phyloP scores from a whole-genome alignment of 2,797 vertebrate genomes.

The Paedocypris micromegethes region DNA sequence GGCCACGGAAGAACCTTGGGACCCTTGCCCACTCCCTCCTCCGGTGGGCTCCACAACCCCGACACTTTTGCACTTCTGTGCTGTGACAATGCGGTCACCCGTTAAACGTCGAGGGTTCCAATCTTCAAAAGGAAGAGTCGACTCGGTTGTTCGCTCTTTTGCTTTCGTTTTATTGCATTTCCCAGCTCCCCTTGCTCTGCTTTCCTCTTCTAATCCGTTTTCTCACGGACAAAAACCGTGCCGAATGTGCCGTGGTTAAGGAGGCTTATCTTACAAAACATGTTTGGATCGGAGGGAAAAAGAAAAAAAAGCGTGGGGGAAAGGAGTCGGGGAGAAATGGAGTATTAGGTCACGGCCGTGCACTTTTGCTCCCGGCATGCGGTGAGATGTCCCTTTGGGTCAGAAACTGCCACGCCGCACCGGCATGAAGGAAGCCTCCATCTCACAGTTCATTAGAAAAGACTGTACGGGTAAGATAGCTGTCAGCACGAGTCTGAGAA shows the following conservation, averaged over 20 bases:
- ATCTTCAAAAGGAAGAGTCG: conserved; percentile 7
- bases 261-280: conserved; percentile 40
- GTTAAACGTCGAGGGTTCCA: not conserved
- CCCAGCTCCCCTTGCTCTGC: conserved; percentile 2
- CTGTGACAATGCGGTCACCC: not conserved
- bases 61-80: too few relatives aligned
- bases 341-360: conserved; percentile 12
- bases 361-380: conserved; percentile 10
- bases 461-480: conserved; percentile 16
- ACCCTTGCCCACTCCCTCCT: not conserved
- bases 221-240: conserved; percentile 32
- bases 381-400: conserved; percentile 22
- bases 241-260: conserved; percentile 30
- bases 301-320: conserved; percentile 6
- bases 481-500: conserved; percentile 12
- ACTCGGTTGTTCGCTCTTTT: conserved; percentile 5
- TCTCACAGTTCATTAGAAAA: conserved; percentile 35
- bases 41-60: not conserved
- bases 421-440: conserved; percentile 14
- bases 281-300: conserved; percentile 25
- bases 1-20: conserved; percentile 11
- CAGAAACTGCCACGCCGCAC: conserved; percentile 16
- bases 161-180: conserved; percentile 15
- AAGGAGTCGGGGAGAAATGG: not conserved
- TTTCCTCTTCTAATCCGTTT: conserved; percentile 34